Evolutionary conservation across 2,888 invertebrate genomes (phyloP).

Genomic region (Sarcophaga caerulescens): DNA sequence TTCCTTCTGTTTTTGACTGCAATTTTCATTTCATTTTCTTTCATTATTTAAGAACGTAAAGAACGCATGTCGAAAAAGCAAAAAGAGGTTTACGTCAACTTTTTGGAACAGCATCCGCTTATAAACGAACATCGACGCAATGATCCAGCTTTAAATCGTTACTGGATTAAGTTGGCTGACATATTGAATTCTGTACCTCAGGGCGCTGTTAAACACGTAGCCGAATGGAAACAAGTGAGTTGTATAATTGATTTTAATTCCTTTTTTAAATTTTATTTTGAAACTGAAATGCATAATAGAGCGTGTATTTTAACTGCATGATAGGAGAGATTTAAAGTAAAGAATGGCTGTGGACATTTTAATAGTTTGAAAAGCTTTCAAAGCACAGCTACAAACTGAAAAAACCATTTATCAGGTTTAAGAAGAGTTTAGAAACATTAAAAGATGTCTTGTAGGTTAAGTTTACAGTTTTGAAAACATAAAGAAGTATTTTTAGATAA

Average conservation of each 20-base stretch:
- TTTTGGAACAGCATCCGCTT: constrained; percentile 77
- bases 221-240: constrained; percentile 75
- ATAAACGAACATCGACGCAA: constrained; percentile 78
- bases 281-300: too few relatives aligned
- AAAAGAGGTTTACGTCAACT: constrained; percentile 77
- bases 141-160: constrained; percentile 76
- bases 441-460: too few relatives aligned
- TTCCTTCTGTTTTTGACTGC: neutral
- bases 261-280: too few relatives aligned
- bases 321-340: too few relatives aligned
- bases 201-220: constrained; percentile 77
- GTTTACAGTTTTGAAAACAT: too few relatives aligned
- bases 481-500: too few relatives aligned
- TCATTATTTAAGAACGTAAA: constrained; percentile 73
- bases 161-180: constrained; percentile 77
- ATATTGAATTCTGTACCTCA: constrained; percentile 77
- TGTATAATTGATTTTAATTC: neutral
- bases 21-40: constrained; percentile 26
- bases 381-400: too few relatives aligned
- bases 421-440: too few relatives aligned
- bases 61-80: constrained; percentile 79
- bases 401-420: too few relatives aligned
- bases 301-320: too few relatives aligned
- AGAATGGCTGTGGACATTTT: too few relatives aligned
- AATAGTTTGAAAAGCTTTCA: too few relatives aligned